Evolutionary conservation across 2,888 invertebrate species (phyloP).

Genomic region (Eudemis profundana): DNA sequence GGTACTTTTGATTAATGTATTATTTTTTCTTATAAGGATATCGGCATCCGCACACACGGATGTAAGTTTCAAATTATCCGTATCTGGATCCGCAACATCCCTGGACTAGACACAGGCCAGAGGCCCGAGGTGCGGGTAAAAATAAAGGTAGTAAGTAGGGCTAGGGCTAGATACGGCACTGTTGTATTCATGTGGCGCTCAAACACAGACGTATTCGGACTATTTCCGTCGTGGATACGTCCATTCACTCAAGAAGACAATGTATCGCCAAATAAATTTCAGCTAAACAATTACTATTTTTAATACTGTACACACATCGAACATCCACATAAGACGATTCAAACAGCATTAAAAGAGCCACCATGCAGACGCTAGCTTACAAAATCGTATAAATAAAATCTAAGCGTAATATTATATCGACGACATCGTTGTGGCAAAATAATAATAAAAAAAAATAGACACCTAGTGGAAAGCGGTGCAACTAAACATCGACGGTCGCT

Average conservation of each 20-base stretch:
- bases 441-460: constrained; percentile 63
- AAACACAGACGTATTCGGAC: neutral
- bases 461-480: constrained; percentile 84
- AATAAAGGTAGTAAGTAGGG: too few relatives aligned
- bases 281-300: constrained; percentile 26
- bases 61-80: too few relatives aligned
- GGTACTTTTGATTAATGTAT: too few relatives aligned
- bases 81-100: too few relatives aligned
- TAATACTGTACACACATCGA: constrained; percentile 53
- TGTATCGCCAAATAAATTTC: constrained; percentile 22
- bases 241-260: neutral
- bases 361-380: constrained; percentile 74
- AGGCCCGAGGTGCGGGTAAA: too few relatives aligned
- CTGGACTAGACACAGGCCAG: too few relatives aligned
- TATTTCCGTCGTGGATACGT: neutral
- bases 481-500: constrained; percentile 83
- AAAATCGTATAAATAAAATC: constrained; percentile 50
- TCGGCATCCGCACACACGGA: too few relatives aligned
- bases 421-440: constrained; percentile 42
- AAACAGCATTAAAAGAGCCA: constrained; percentile 53
- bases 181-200: neutral
- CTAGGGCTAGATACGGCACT: too few relatives aligned
- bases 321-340: constrained; percentile 42
- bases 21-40: too few relatives aligned
- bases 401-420: constrained; percentile 44